A percentile compares a stretch with the other conserved stretches of the same genome.
These are phyloP conservation scores for Mobula birostris DNA, from an alignment of 2,113 vertebrate genomes.

Conservation along the genomic window DNA sequence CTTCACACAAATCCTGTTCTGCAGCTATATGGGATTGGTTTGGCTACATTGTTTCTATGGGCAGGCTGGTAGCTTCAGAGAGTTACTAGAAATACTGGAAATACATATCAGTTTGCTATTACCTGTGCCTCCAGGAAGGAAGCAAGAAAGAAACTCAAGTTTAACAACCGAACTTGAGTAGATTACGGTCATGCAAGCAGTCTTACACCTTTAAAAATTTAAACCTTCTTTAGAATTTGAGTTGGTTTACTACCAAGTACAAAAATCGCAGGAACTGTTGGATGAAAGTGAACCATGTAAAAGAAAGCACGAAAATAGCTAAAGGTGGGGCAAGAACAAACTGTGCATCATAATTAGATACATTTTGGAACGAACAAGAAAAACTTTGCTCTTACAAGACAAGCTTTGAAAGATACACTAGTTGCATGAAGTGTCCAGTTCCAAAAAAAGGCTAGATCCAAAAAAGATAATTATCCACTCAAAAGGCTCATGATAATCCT, in stretches of 20 bases:
- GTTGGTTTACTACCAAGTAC: not conserved
- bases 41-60: not conserved
- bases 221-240: not conserved
- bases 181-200: not conserved
- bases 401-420: not conserved
- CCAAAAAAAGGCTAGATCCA: not conserved
- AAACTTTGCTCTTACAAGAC: not conserved
- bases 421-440: not conserved
- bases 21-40: not conserved
- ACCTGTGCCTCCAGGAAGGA: not conserved
- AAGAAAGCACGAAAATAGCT: not conserved
- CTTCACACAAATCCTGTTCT: not conserved
- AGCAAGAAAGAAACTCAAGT: not conserved
- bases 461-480: not conserved
- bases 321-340: not conserved
- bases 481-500: not conserved
- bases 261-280: not conserved
- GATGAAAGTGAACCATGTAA: not conserved
- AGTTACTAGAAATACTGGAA: not conserved
- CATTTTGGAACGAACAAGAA: not conserved
- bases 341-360: not conserved
- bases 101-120: not conserved
- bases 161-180: not conserved
- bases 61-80: not conserved
- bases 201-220: not conserved